Conservation (phyloP, 2,797 vertebrate species). For the Micromesistius poutassou region DNA sequence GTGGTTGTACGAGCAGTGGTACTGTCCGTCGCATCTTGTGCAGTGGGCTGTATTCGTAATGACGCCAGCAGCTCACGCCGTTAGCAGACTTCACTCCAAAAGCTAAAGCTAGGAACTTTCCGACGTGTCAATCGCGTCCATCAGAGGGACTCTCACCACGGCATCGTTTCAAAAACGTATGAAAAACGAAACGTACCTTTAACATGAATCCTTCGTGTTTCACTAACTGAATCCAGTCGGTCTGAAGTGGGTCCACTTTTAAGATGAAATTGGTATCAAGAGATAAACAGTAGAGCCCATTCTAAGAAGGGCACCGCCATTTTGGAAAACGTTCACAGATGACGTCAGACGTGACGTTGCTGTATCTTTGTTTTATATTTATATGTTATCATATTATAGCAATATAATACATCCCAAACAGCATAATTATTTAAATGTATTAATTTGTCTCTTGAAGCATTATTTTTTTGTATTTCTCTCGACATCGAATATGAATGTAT, state of each 20-base stretch:
- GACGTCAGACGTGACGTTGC: constrained; percentile 28
- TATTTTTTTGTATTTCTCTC: not conserved
- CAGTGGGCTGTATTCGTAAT: no score
- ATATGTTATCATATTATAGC: not conserved
- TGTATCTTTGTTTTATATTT: not conserved
- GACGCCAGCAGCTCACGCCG: no score
- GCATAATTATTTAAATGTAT: not conserved
- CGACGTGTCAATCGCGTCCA: constrained; percentile 9
- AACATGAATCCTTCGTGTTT: constrained; percentile 58
- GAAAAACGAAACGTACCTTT: constrained; percentile 53
- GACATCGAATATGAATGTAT: not conserved
- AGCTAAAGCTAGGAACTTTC: not conserved
- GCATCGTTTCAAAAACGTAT: rapidly evolving
- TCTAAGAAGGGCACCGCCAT: constrained; percentile 65
- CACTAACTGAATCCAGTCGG: not conserved
- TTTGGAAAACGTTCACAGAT: constrained; percentile 21
- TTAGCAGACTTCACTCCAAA: no score
- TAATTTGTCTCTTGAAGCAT: not conserved
- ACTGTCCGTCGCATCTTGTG: no score
- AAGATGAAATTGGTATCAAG: constrained; percentile 41
- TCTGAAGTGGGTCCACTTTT: constrained; percentile 20
- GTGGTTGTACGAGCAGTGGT: not conserved
- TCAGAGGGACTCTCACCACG: rapidly evolving
- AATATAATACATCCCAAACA: not conserved
- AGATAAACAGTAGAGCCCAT: constrained; percentile 42